Conservation (phyloP, 2,797 vertebrate species). For the Cyprinella venusta region DNA sequence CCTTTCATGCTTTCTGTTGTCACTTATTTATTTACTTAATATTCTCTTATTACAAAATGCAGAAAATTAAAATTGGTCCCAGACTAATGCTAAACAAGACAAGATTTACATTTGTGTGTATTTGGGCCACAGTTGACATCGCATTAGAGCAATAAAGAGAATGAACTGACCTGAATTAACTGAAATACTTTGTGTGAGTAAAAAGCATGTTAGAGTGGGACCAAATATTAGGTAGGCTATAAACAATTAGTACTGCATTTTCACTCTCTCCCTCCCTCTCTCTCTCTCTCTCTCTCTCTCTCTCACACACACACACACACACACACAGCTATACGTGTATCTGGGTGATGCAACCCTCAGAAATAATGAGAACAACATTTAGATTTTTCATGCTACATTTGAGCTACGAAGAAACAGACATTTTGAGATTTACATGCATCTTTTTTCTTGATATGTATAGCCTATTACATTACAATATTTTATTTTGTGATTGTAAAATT, state of each 20-base stretch:
- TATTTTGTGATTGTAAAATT: background rate
- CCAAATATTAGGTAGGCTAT: conserved; percentile 11
- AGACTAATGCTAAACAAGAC: conserved; percentile 48
- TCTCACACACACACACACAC: background rate
- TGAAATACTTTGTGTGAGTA: background rate
- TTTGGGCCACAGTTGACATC: background rate
- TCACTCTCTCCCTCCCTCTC: background rate
- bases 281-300: background rate
- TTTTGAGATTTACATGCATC: background rate
- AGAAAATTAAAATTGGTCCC: conserved; percentile 36
- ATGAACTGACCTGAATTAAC: conserved; percentile 6
- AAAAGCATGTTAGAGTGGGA: background rate
- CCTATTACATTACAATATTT: background rate
- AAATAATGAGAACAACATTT: conserved; percentile 51
- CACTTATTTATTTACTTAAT: conserved; percentile 48
- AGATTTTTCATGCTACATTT: conserved; percentile 9
- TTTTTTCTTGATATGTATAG: background rate
- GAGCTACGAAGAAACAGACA: background rate
- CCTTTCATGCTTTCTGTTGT: conserved; percentile 51
- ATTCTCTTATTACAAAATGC: conserved; percentile 37
- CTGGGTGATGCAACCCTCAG: conserved; percentile 57
- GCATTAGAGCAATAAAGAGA: background rate
- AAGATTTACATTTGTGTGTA: conserved; percentile 17
- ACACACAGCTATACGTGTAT: background rate
- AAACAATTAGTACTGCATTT: conserved; percentile 14